Base-by-base conservation (phyloP, 1,140 invertebrate genomes). In the Brachionus paranguensis region DNA sequence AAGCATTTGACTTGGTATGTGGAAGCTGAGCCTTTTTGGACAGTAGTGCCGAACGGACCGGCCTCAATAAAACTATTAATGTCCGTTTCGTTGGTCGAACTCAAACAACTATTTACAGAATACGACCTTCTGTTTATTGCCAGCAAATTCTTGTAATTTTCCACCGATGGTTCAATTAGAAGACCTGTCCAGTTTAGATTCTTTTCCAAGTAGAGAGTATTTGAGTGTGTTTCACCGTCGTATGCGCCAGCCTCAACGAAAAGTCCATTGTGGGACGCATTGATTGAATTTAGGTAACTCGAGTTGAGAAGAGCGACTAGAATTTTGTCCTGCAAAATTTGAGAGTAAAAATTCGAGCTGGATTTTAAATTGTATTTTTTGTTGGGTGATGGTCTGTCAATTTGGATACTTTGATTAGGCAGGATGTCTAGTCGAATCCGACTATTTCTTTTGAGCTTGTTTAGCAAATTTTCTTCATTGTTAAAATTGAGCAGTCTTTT, bases 111-210 rank as follows among this genome's bases (percentile, higher is more conserved):
- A 45, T 83, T 78, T 14, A 84, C 55, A n/a, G 76, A 81, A 65
- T 84, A 84, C 10, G 78, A 41, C 3, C 65, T 60, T 55, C 84
- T 55, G 20, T 65, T 55, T 29, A 90, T 91, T 7, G 83, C 83
- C 1, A 89, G 24, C 86, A 91, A 86, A 45, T 89, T 86, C 4
- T 85, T 85, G 86, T 91, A 91, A 83, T 91, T 91, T 2, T 88
- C 93, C 11, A 4, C 92, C 86, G 94, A 93, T 0, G 93, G 93
- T 78, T 94, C 91, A 12, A 93, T 91, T 55, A 94, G 90, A 7
- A 94, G 89, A 2, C 94, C 94, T 81, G 89, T 89, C 94, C 94
- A 95, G 55, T 90, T 91, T 7, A 93, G 90, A 20, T 91, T 90
- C 4, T 90, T 89, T 86, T 94, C 93, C 55, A 94, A 87, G 91